phyloP scores from a whole-genome alignment of 1,140 invertebrate species.

The Pararge aegeria region DNA sequence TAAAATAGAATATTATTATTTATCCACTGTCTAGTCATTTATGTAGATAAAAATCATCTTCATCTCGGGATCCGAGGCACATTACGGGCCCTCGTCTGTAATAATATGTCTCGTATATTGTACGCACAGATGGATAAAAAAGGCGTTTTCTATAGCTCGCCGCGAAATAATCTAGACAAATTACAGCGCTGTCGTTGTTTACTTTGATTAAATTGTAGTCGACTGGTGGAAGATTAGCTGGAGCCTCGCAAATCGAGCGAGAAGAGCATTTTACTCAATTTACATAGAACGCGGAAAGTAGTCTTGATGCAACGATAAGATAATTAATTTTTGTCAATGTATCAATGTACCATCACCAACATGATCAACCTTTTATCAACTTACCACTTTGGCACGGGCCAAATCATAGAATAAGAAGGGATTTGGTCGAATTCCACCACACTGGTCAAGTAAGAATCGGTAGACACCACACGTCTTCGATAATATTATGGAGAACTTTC shows the following conservation, averaged over 20 bases:
- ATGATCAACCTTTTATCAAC: too few species aligned
- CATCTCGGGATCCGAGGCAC: slow-evolving; percentile 46
- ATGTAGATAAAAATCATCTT: slow-evolving; percentile 63
- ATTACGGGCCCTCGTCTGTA: slow-evolving; percentile 41
- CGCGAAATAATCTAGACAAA: slow-evolving; percentile 78
- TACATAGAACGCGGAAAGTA: slow-evolving; percentile 72
- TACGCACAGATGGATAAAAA: slow-evolving; percentile 57
- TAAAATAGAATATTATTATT: slow-evolving; percentile 13
- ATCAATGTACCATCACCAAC: too few species aligned
- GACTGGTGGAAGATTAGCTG: slow-evolving; percentile 75
- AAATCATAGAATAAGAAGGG: too few species aligned
- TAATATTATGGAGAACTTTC: too few species aligned
- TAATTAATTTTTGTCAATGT: too few species aligned
- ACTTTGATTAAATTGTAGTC: slow-evolving; percentile 79
- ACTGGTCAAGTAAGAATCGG: too few species aligned
- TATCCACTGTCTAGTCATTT: slow-evolving; percentile 33
- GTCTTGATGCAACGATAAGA: slow-evolving; percentile 28
- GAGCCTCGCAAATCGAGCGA: slow-evolving; percentile 75
- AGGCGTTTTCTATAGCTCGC: slow-evolving; percentile 71
- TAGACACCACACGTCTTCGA: too few species aligned
- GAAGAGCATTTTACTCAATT: slow-evolving; percentile 72
- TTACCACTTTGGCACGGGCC: too few species aligned
- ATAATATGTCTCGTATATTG: slow-evolving; percentile 1
- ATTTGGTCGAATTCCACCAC: too few species aligned
- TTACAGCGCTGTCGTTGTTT: slow-evolving; percentile 74